These are phyloP conservation scores for Rhorus exstirpatorius DNA, from an alignment of 2,888 invertebrate species.

Conservation along the genomic window DNA sequence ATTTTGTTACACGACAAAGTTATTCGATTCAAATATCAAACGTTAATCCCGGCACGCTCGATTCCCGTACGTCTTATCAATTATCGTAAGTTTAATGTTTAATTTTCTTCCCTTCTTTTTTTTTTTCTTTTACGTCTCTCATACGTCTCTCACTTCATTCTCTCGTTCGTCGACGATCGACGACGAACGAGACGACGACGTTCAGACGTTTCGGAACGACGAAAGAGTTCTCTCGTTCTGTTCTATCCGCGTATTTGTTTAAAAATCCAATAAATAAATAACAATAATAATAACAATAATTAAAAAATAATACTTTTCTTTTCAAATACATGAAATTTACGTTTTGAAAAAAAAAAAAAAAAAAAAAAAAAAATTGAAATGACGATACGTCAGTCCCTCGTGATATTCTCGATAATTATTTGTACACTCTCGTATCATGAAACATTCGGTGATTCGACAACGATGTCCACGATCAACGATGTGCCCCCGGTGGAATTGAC, in stretches of 20 bases:
- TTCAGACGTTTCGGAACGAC: conserved; percentile 33
- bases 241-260: background rate
- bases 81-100: conserved; percentile 13
- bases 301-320: no score
- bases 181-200: conserved; percentile 15
- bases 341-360: background rate
- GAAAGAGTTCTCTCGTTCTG: conserved; percentile 1
- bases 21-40: conserved; percentile 30
- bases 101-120: background rate
- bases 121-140: conserved; percentile 6
- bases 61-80: conserved; percentile 34
- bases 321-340: no score
- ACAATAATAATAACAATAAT: no score
- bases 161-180: conserved; percentile 8
- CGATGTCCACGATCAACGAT: background rate
- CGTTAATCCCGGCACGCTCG: conserved; percentile 36
- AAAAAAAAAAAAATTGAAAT: background rate
- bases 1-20: background rate
- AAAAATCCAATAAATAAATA: no score
- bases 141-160: background rate
- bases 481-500: background rate
- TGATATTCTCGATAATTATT: conserved; percentile 18
- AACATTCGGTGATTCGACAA: conserved; percentile 3
- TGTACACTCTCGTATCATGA: background rate
- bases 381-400: conserved; percentile 12